Evolutionary conservation across 2,888 invertebrate genomes (phyloP).

Genomic region (Agrilus biguttatus): DNA sequence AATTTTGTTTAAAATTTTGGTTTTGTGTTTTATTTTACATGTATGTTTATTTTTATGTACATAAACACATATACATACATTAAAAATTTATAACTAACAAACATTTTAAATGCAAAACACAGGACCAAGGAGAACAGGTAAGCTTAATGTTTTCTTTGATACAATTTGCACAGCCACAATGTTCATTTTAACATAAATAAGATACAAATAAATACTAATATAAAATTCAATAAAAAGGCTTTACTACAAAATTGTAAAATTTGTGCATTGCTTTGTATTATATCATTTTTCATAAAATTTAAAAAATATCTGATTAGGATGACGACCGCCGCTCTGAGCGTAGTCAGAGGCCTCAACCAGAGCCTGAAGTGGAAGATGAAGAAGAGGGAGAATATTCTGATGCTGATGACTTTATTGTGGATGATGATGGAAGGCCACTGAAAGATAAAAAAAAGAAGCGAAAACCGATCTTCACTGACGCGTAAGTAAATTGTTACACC

Average conservation of each 20-base stretch:
- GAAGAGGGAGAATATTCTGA: conserved; percentile 71
- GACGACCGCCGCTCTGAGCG: conserved; percentile 64
- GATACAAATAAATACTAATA: too few species aligned
- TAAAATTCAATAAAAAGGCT: too few species aligned
- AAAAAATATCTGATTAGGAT: conserved; percentile 39
- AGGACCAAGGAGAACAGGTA: conserved; percentile 21
- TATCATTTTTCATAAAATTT: background rate
- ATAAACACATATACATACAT: background rate
- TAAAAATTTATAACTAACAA: conserved; percentile 2
- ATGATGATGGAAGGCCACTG: conserved; percentile 83
- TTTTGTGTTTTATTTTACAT: conserved; percentile 1
- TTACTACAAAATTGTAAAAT: too few species aligned
- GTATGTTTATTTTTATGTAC: conserved; percentile 1
- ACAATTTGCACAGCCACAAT: background rate
- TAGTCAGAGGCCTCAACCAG: conserved; percentile 43
- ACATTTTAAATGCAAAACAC: conserved; percentile 6
- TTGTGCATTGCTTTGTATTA: too few species aligned
- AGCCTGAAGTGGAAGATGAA: conserved; percentile 57
- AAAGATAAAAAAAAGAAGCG: conserved; percentile 66
- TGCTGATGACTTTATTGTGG: conserved; percentile 94
- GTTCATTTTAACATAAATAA: too few species aligned
- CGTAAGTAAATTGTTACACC: conserved; percentile 42
- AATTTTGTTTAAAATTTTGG: background rate
- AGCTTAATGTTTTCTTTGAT: conserved; percentile 12
- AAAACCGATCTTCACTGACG: conserved; percentile 73